Conservation (phyloP, 2,113 vertebrate species). For the Lycaon pictus region DNA sequence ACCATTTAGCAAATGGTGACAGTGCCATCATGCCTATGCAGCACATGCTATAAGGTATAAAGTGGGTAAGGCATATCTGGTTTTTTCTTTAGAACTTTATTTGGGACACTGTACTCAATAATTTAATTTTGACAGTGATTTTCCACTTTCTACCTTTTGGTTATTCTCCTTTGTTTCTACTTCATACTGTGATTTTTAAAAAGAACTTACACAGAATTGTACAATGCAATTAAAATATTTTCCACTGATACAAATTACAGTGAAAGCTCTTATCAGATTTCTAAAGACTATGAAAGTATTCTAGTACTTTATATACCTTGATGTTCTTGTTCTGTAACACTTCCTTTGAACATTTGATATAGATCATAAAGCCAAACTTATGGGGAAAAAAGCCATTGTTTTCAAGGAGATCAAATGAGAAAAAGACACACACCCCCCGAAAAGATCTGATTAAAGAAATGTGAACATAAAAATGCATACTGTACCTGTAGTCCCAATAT, state of each 20-base stretch:
- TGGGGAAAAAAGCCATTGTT: slow-evolving; percentile 43
- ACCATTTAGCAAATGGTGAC: neutral
- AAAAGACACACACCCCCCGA: neutral
- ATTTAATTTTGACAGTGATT: slow-evolving; percentile 46
- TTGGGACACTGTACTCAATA: neutral
- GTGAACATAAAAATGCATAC: slow-evolving; percentile 84
- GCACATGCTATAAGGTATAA: neutral
- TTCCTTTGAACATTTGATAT: slow-evolving; percentile 76
- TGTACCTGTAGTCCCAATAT: slow-evolving; percentile 96
- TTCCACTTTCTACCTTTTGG: slow-evolving; percentile 55
- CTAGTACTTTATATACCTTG: slow-evolving; percentile 63
- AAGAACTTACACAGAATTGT: slow-evolving; percentile 13
- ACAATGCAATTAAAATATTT: slow-evolving; percentile 76
- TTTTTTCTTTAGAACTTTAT: neutral
- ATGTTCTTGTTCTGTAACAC: slow-evolving; percentile 68
- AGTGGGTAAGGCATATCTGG: neutral
- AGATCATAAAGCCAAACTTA: slow-evolving; percentile 77
- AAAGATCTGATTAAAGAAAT: slow-evolving; percentile 72
- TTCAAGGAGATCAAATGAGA: slow-evolving; percentile 78
- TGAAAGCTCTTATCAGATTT: slow-evolving; percentile 81
- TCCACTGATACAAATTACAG: slow-evolving; percentile 75
- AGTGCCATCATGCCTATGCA: neutral
- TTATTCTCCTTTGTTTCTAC: slow-evolving; percentile 50
- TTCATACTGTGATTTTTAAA: slow-evolving; percentile 10
- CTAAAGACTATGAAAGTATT: slow-evolving; percentile 68